Evolutionary conservation across 2,888 invertebrate species (phyloP).

Genomic region (Gandaritis pyraliata): DNA sequence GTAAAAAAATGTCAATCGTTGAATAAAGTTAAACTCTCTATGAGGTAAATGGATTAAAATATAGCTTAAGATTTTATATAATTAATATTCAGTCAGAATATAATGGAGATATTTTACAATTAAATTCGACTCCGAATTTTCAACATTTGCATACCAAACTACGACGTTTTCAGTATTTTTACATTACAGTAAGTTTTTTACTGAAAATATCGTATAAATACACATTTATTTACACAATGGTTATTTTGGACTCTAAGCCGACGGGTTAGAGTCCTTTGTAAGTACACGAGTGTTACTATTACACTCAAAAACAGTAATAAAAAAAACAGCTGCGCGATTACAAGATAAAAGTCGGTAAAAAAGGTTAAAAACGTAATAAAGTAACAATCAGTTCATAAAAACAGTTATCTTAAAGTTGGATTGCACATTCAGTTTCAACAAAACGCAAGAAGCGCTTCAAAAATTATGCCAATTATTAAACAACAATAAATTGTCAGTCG

Average conservation of each 20-base stretch:
- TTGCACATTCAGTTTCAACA: constrained; percentile 24
- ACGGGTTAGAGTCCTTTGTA: constrained; percentile 14
- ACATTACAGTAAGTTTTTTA: constrained; percentile 24
- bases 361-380: constrained; percentile 14
- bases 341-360: constrained; percentile 18
- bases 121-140: constrained; percentile 42
- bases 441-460: constrained; percentile 10
- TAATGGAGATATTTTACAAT: constrained; percentile 34
- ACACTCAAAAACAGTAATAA: constrained; percentile 19
- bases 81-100: constrained; percentile 43
- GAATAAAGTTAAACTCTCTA: constrained; percentile 36
- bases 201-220: constrained; percentile 22
- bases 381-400: constrained; percentile 19
- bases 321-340: constrained; percentile 21
- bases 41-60: constrained; percentile 42
- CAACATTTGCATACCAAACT: constrained; percentile 39
- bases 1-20: constrained; percentile 34
- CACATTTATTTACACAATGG: constrained; percentile 32
- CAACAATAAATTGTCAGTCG: constrained; percentile 16
- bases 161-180: constrained; percentile 22
- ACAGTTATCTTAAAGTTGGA: constrained; percentile 10
- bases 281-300: constrained; percentile 34
- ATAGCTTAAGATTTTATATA: constrained; percentile 39
- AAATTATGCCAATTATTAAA: constrained; percentile 6
- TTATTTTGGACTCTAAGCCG: constrained; percentile 7